These are phyloP conservation scores for Cygnus buccinator DNA, from an alignment of 2,113 vertebrate species.

Conservation along the genomic window DNA sequence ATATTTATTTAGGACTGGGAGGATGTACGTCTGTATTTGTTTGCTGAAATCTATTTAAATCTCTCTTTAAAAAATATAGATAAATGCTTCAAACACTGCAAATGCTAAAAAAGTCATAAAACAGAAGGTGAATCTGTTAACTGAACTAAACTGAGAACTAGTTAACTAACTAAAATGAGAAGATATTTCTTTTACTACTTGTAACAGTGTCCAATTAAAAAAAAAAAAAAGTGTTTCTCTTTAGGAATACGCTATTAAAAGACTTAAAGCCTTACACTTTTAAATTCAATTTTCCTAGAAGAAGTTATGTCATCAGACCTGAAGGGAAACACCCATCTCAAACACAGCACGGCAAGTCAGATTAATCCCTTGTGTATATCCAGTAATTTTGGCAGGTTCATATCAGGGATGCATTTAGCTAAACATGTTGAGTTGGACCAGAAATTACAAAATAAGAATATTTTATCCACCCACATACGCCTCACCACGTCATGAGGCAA, in stretches of 20 bases:
- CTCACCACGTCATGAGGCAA: conserved; percentile 53
- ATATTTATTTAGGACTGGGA: background rate
- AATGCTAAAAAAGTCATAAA: background rate
- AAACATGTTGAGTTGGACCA: conserved; percentile 6
- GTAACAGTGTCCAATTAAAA: background rate
- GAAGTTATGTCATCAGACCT: conserved; percentile 42
- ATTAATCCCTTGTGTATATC: background rate
- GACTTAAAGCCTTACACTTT: background rate
- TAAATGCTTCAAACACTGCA: background rate
- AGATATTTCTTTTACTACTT: background rate
- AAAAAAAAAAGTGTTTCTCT: background rate
- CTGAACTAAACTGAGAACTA: background rate
- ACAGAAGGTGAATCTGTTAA: conserved; percentile 10
- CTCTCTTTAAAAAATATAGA: background rate
- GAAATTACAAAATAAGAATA: conserved; percentile 35
- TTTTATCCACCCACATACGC: conserved; percentile 37
- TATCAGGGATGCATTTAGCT: background rate
- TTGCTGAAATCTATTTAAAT: background rate
- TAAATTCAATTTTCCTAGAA: conserved; percentile 18
- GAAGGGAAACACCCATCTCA: background rate
- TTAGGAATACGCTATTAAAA: background rate
- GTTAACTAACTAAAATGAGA: background rate
- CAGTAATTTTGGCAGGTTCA: background rate
- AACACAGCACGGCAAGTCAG: background rate
- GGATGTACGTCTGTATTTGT: background rate